Evolutionary conservation across 2,888 invertebrate genomes (phyloP), one percentile per base, ranked within the genome.

Genomic region (Drosophila eohydei): DNA sequence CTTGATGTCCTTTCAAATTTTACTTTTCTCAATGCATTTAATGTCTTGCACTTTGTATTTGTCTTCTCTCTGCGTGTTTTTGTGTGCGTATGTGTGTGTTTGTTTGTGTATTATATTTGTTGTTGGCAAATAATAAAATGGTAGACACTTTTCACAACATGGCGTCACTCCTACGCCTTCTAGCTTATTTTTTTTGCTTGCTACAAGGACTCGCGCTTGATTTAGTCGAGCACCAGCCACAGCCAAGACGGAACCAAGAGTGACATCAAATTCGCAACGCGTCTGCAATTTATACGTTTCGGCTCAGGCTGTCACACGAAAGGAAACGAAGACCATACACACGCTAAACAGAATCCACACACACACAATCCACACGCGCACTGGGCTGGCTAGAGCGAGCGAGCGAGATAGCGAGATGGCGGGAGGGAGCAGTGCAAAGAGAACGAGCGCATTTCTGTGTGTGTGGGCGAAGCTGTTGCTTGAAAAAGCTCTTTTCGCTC

Each of bases 101-200:
- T 48, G n/a, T 30, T n/a, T 4, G 44, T 44, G 46, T 7, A 6
- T n/a, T 28, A 4, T 55, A 40, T 61, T 64, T 70, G 57, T 44
- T 61, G 38, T 58, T 56, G 63, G 66, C 66, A 81, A 78, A 73
- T 75, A 78, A 36, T 70, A 71, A 71, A 72, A 71, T 74, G 68
- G 71, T 83, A 83, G 83, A 84, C 86, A 87, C 84, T 84, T 84
- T 84, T 84, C 87, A 84, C 87, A 84, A 87, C 84, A 84, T 84
- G 84, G 84, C 84, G 84, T 84, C 84, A 87, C 84, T 84, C 84
- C 84, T 86, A 82, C 84, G 84, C 83, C 70, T 64, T 69, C 73
- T 66, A 32, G 11, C n/a, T n/a, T 50, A 32, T 16, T 32, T 64
- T 61, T 63, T 26, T 30, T 16, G 26, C 8, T 56, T 63, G 58